Evolutionary conservation across 2,113 vertebrate species (phyloP).

Genomic region (Sceloporus undulatus): DNA sequence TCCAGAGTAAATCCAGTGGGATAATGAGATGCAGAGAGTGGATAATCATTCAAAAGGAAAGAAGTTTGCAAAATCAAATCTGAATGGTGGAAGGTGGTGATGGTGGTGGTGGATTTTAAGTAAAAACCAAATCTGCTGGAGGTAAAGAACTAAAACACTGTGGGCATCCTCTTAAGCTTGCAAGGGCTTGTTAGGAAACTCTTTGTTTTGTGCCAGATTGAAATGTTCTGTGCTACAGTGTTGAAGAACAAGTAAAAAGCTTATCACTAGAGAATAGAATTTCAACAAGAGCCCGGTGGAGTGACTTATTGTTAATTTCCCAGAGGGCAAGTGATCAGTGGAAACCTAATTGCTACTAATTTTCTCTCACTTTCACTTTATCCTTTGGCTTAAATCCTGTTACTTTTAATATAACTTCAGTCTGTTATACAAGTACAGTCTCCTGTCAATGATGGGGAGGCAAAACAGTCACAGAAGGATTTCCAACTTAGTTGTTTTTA

Average conservation of each 20-base stretch:
- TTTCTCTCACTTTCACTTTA: slow-evolving; percentile 49
- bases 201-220: not conserved
- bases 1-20: not conserved
- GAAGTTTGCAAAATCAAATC: not conserved
- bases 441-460: not conserved
- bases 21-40: not conserved
- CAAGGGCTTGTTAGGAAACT: not conserved
- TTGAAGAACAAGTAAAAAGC: not conserved
- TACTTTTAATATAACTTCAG: not conserved
- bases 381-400: slow-evolving; percentile 21
- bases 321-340: slow-evolving; percentile 41
- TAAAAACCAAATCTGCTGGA: not conserved
- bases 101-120: too few species aligned
- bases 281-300: slow-evolving; percentile 40
- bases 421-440: slow-evolving; percentile 15
- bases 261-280: slow-evolving; percentile 38
- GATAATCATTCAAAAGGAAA: not conserved
- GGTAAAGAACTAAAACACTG: not conserved
- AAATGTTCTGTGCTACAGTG: slow-evolving; percentile 10
- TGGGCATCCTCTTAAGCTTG: not conserved
- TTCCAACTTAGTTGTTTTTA: not conserved
- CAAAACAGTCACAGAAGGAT: slow-evolving; percentile 10
- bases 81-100: not conserved
- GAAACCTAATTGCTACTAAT: slow-evolving; percentile 57
- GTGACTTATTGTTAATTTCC: slow-evolving; percentile 56